A percentile compares a stretch with the other conserved stretches of the same genome.
phyloP scores from a whole-genome alignment of 1,140 invertebrate genomes.

The Bombus terrestris region DNA sequence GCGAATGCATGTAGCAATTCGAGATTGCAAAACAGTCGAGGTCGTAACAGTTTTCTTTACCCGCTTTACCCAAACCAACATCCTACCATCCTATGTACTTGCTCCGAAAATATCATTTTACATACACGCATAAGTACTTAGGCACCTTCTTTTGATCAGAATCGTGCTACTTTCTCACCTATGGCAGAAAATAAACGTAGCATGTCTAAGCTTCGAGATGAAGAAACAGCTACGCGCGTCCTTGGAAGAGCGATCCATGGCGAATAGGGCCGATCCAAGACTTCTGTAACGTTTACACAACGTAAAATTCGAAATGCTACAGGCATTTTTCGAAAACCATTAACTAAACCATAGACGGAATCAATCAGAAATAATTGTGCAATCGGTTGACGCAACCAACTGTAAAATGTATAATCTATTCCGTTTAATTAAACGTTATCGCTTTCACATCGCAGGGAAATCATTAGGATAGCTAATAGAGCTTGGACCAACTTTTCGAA shows the following conservation, averaged over 20 bases:
- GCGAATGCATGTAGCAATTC: conserved; percentile 71
- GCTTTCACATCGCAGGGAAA: conserved; percentile 16
- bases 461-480: not conserved
- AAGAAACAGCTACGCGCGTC: not conserved
- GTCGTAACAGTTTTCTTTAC: conserved; percentile 62
- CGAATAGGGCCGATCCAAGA: not conserved
- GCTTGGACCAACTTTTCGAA: not conserved
- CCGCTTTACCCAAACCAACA: not conserved
- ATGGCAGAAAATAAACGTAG: too few species aligned
- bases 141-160: too few species aligned
- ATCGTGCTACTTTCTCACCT: too few species aligned
- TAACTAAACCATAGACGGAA: not conserved
- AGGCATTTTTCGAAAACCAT: not conserved
- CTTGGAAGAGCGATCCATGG: not conserved
- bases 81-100: not conserved
- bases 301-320: not conserved
- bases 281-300: not conserved
- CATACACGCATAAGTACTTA: too few species aligned
- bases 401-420: not conserved
- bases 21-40: conserved; percentile 71
- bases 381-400: not conserved
- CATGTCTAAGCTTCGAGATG: not conserved
- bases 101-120: too few species aligned
- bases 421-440: not conserved
- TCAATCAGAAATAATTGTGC: conserved; percentile 13